Percentiles rank a stretch among this genome's conserved stretches.
Evolutionary conservation across 2,113 vertebrate genomes (phyloP).

Genomic region (Limanda limanda): DNA sequence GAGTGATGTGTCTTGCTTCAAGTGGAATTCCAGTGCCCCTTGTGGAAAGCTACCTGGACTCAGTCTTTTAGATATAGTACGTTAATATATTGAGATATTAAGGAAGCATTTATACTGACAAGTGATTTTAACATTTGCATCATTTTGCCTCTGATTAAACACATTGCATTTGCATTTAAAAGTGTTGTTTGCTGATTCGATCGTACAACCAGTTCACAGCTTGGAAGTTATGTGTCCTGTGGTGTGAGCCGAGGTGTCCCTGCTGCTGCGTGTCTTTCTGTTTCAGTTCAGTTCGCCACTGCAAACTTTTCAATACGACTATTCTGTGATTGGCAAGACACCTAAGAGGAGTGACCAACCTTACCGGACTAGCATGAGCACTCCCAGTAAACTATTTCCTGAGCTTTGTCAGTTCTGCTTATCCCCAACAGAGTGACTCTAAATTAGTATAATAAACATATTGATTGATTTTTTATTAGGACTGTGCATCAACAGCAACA

Average conservation of each 20-base stretch:
- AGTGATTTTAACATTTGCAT: not conserved
- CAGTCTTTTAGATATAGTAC: not conserved
- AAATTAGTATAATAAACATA: not conserved
- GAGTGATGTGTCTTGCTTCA: not conserved
- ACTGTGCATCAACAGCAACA: too few relatives aligned
- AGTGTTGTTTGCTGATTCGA: not conserved
- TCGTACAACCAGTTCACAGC: too few relatives aligned
- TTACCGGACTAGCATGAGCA: not conserved
- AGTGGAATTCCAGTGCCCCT: not conserved
- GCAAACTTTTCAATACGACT: not conserved
- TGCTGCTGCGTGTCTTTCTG: not conserved
- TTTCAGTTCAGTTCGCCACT: not conserved
- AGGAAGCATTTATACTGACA: not conserved
- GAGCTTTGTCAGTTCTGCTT: not conserved
- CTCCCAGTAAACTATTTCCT: not conserved
- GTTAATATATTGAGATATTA: not conserved
- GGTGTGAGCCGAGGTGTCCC: not conserved
- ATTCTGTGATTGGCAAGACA: not conserved
- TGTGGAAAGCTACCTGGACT: not conserved
- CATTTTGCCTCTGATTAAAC: not conserved
- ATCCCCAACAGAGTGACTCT: not conserved
- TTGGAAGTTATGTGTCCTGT: not conserved
- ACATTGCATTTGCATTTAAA: too few relatives aligned
- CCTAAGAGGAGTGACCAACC: not conserved
- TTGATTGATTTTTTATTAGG: not conserved